Base-by-base conservation (phyloP, 2,113 vertebrate species). In the Junco hyemalis region DNA sequence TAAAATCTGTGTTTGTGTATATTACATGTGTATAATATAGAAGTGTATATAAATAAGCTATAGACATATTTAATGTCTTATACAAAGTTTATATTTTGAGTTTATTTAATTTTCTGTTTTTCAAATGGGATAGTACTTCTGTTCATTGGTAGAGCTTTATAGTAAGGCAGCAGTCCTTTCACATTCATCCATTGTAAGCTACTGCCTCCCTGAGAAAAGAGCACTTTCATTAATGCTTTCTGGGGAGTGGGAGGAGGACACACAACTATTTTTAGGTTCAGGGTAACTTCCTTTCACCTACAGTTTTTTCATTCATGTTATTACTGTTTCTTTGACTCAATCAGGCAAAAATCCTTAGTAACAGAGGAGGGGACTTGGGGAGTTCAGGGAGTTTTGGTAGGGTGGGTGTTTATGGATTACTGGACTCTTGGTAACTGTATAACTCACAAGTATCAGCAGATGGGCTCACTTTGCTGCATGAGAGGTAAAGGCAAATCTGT, bases 201-300 rank as follows among this genome's bases (percentile, higher is more conserved):
- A 3, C 61, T 72, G 78, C 88, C 57, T 95, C 36, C 66, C 68
- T 76, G 81, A 81, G 70, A 96, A 87, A 65, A 89, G 63, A 94
- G 29, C 66, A 29, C 70, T 95, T 94, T 59, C 73, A 91, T 94
- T 95, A 94, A 89, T 79, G 81, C 84, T 85, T 94, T 85, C 96
- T 85, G 93, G 66, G 92, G 92, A 94, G 95, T 96, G 84, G 96
- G 93, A 95, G 94, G 91, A 96, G 92, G 96, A 96, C 90, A 82
- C 66, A 76, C 68, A 76, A 48, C 80, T 90, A 82, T 90, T 92
- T 95, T 92, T 95, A 97, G 93, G 45, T 74, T 70, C 81, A 89
- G 78, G 93, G 77, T 95, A 96, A 89, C 90, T 96, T 93, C 80
- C 77, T 91, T 94, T 97, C 94, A 95, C 85, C 93, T 96, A 95